A percentile compares a stretch with the other conserved stretches of the same genome.
Conservation (phyloP, 2,113 vertebrate species). For the Engraulis encrasicolus region DNA sequence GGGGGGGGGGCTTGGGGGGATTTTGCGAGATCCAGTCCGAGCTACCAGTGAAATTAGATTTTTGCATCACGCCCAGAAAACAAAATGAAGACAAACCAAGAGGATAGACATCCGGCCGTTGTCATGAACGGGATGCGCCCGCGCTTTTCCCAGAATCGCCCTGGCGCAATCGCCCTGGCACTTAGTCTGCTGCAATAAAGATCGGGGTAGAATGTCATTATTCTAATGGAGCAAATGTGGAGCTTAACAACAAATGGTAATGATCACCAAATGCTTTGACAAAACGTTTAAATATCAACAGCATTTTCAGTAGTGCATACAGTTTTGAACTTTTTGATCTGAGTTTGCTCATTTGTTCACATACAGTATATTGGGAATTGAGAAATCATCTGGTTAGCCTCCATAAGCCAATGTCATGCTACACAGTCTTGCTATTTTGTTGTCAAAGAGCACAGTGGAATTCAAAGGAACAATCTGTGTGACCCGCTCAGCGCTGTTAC, state of each 20-base stretch:
- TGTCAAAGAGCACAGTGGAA: background rate
- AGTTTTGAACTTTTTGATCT: no score
- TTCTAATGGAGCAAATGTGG: background rate
- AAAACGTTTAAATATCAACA: no score
- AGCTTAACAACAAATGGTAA: no score
- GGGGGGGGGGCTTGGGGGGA: no score
- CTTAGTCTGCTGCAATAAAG: background rate
- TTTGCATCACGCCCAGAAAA: slow-evolving; percentile 43
- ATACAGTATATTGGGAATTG: no score
- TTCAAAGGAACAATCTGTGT: background rate
- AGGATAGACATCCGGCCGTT: slow-evolving; percentile 32
- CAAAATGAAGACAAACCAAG: slow-evolving; percentile 54
- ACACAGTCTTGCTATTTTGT: background rate
- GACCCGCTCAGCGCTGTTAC: background rate
- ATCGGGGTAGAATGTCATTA: background rate
- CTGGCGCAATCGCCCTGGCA: background rate
- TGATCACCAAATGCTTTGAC: background rate
- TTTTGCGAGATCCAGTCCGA: slow-evolving; percentile 35
- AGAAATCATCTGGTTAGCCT: no score
- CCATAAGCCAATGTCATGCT: background rate
- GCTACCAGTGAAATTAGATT: slow-evolving; percentile 49
- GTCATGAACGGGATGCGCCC: slow-evolving; percentile 16
- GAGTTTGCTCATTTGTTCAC: no score
- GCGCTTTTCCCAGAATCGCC: background rate
- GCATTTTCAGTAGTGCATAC: no score